Evolutionary conservation across 1,140 invertebrate genomes (phyloP).

Genomic region (Macrobrachium nipponense): DNA sequence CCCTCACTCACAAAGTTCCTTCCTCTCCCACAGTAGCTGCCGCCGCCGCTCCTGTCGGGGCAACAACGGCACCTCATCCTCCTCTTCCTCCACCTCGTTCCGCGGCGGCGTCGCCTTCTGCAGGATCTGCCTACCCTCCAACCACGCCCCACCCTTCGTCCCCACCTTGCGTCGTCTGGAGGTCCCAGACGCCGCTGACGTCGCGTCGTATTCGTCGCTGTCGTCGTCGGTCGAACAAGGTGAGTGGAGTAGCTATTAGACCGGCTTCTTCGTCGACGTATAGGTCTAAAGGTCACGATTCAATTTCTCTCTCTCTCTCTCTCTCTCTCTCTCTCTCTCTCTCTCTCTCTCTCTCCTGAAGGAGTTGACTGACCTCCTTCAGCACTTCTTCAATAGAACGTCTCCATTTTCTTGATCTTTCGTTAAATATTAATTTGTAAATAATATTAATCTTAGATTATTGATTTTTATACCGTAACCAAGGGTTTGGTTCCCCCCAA

Average conservation of each 20-base stretch:
- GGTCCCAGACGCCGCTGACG: not conserved
- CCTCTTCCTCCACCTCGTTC: not conserved
- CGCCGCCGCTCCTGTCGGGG: not conserved
- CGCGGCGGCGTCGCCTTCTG: not conserved
- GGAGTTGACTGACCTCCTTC: not conserved
- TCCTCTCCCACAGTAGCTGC: constrained; percentile 13
- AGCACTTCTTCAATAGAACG: not conserved
- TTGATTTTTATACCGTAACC: too few species aligned
- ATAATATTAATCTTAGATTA: too few species aligned
- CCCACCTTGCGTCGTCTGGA: not conserved
- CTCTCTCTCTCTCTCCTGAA: not conserved
- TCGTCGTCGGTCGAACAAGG: constrained; percentile 34
- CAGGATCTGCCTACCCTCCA: not conserved
- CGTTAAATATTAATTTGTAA: too few species aligned
- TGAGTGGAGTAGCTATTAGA: constrained; percentile 22
- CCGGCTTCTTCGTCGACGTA: not conserved
- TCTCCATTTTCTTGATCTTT: too few species aligned
- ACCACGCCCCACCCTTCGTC: constrained; percentile 50
- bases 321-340: not conserved
- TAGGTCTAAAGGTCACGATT: not conserved
- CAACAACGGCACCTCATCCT: not conserved
- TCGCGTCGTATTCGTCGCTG: constrained; percentile 35
- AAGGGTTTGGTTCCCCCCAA: too few species aligned
- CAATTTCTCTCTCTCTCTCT: not conserved
- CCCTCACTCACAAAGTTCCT: constrained; percentile 5